Evolutionary conservation across 1,140 invertebrate genomes (phyloP).

Genomic region (Mamestra configurata): DNA sequence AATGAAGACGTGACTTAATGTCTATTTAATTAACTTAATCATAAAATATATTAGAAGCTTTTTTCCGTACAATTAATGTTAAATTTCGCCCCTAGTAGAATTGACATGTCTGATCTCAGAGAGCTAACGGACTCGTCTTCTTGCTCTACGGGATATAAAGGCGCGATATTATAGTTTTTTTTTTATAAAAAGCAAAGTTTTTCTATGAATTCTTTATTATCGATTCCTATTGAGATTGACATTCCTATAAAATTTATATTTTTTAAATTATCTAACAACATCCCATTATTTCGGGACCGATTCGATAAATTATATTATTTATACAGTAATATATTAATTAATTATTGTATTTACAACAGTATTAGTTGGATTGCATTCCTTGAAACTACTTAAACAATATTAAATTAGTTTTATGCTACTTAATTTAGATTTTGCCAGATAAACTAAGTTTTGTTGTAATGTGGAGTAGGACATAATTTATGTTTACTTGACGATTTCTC

Average conservation of each 20-base stretch:
- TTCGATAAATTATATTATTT: too few species aligned
- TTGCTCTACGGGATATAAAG: too few species aligned
- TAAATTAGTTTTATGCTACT: not conserved
- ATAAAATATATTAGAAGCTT: not conserved
- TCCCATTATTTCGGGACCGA: too few species aligned
- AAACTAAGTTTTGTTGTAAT: not conserved
- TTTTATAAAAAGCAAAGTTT: too few species aligned
- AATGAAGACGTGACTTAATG: not conserved
- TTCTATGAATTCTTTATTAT: too few species aligned
- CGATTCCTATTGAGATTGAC: too few species aligned
- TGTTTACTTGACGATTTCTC: too few species aligned
- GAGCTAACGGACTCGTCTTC: not conserved
- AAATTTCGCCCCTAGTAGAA: not conserved
- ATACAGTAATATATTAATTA: not conserved
- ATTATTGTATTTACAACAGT: conserved; percentile 22
- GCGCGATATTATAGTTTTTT: too few species aligned
- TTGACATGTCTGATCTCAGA: not conserved
- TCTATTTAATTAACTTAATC: not conserved
- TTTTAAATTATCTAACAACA: too few species aligned
- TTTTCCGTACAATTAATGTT: not conserved
- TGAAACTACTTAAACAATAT: not conserved
- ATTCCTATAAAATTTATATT: too few species aligned
- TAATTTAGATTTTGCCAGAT: not conserved
- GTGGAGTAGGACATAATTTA: too few species aligned
- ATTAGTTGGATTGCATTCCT: conserved; percentile 14